Conservation (phyloP, 2,797 vertebrate species). For the Synaphobranchus kaupii region DNA sequence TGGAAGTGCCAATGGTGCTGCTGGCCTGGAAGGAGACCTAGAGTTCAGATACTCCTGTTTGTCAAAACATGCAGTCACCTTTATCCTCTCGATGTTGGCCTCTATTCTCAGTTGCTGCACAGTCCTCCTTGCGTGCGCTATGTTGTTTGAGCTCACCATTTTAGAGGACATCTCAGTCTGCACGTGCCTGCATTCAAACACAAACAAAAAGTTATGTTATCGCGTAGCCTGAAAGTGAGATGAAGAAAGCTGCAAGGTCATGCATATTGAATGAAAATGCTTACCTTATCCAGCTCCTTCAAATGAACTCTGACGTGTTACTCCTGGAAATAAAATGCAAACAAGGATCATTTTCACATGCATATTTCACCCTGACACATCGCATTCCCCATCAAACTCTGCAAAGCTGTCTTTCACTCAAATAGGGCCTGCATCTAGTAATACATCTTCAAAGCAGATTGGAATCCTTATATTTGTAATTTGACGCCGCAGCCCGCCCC, state of each 20-base stretch:
- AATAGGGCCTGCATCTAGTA: neutral
- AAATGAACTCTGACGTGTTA: constrained; percentile 6
- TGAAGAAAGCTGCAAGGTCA: neutral
- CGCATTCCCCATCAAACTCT: neutral
- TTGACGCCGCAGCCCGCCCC: neutral
- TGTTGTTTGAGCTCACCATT: constrained; percentile 84
- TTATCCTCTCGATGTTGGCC: constrained; percentile 92
- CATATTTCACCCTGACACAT: neutral
- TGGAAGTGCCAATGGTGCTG: neutral
- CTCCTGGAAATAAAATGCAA: neutral
- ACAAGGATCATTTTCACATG: neutral
- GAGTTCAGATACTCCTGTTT: neutral
- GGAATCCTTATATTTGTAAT: neutral
- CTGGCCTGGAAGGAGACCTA: neutral
- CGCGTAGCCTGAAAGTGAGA: neutral
- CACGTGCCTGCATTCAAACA: constrained; percentile 49
- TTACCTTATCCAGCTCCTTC: neutral
- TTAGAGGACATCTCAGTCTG: constrained; percentile 86
- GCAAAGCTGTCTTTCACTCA: neutral
- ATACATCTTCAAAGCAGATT: neutral
- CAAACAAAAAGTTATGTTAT: neutral
- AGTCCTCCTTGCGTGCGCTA: constrained; percentile 79
- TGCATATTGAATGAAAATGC: neutral
- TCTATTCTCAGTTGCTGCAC: constrained; percentile 91
- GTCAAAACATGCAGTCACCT: constrained; percentile 70